Evolutionary conservation across 2,113 vertebrate genomes (phyloP).

Genomic region (Cyprinus carpio): DNA sequence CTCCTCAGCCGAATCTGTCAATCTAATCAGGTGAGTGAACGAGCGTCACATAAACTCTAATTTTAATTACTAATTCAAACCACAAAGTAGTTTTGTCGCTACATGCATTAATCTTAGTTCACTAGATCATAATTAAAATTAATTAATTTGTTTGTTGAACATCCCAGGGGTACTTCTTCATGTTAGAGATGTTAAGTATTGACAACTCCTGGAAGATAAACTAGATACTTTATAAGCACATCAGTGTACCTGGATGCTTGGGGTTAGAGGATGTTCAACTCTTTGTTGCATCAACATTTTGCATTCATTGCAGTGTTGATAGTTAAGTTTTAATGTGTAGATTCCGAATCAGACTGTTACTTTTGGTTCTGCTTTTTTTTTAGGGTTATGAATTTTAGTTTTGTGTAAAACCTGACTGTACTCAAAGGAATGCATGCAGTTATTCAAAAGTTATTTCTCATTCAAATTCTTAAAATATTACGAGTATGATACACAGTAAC

Average conservation of each 20-base stretch:
- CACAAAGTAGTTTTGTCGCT: not conserved
- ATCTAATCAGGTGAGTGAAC: constrained; percentile 56
- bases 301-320: not conserved
- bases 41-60: not conserved
- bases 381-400: not conserved
- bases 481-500: not conserved
- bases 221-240: not conserved
- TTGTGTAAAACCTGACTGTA: not conserved
- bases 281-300: not conserved
- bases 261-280: not conserved
- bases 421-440: not conserved
- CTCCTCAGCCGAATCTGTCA: constrained; percentile 66
- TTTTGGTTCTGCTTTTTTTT: not conserved
- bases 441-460: not conserved
- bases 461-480: not conserved
- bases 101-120: not conserved
- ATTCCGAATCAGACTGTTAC: not conserved
- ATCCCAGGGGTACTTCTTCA: not conserved
- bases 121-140: not conserved
- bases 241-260: not conserved
- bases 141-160: too few relatives aligned
- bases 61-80: not conserved
- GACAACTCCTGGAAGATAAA: not conserved
- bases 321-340: not conserved
- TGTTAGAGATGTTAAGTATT: not conserved